Base-by-base conservation (phyloP, 2,888 invertebrate species). In the Amphiduros pacificus region DNA sequence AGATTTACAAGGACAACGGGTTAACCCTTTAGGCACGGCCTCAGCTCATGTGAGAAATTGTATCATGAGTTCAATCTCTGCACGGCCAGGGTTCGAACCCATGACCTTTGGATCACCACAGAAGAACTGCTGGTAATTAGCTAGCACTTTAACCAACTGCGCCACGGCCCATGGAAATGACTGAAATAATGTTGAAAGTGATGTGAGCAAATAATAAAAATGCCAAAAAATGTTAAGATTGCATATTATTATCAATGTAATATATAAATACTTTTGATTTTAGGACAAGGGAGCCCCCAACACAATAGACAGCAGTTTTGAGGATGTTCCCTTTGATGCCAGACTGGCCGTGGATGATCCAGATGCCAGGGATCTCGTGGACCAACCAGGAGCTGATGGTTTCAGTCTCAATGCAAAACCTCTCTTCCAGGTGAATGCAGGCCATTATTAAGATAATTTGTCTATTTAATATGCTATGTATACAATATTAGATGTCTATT, bases 401-500 rank as follows among this genome's bases (percentile, higher is more conserved):
- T 82, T 82, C 66, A 73, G 74, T 3, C 71, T 82, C 55, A 76
- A 78, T 66, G 74, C 80, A 22, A 68, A 74, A 11, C 80, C 82
- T 11, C 68, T 82, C 17, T 82, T 81, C 68, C 70, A 78, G 75
- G 82, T 81, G 68, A 55, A 22, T 20, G 1, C 31, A 28, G 26
- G 31, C 32, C 31, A n/a, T 32, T 22, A 31, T 40, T 4, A 22
- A 31, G 49, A 49, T 49, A 49, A 14, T 49, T 49, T 11, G 6
- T 9, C 22, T 49, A n/a, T 14, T 14, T 14, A 14, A 20, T 9
- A 49, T 22, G 9, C 22, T 17, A n/a, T 11, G 14, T 11, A 14
- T 20, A n/a, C 14, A 49, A 20, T 14, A 2, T 20, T 36, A 14
- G 27, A 9, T 9, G 20, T 29, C 48, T 20, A 36, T 51, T 51